Base-by-base conservation (phyloP, 2,888 invertebrate species). In the Acanthoscelides obtectus region DNA sequence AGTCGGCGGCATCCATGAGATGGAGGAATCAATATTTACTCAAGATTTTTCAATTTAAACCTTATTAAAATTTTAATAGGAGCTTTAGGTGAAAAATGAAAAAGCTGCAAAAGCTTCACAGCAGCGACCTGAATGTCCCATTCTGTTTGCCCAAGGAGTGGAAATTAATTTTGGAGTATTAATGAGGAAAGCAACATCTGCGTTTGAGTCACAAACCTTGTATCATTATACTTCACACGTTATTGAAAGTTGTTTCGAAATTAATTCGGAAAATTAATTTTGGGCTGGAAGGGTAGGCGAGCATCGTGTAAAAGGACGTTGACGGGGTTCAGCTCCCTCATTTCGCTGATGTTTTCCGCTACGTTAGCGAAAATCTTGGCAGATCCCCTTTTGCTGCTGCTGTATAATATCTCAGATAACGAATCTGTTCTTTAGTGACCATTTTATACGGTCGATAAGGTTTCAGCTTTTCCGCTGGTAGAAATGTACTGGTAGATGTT, bases 211-310 rank as follows among this genome's bases (percentile, higher is more conserved):
- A 72, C 69, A 71, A 72, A 72, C 69, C 70, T 65, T 72, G 71
- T 72, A 72, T 72, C 72, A 69, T 72, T 71, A 68, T 68, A 74
- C 67, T 70, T 70, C 71, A 71, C 72, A 72, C 72, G 71, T 74
- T 74, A 72, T 74, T 74, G 71, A 72, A 74, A 74, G 72, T 72
- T 69, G 71, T 71, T 72, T 71, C 69, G 27, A 71, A 72, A 64
- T 72, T 72, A 74, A 72, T 72, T 72, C 70, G 21, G 66, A 68
- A 74, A 72, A 70, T 72, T 27, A 64, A 22, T 71, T 71, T 21
- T 45, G 25, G 21, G 20, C 21, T 20, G 68, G 66, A 17, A 66
- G 12, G 66, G 66, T 17, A 12, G 45, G 45, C 3, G 17, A 45
- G 17, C 45, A 17, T 12, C 45, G 45, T 45, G 45, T 45, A 45